Conservation (phyloP, 2,797 vertebrate genomes). For the Neosalanx taihuensis region DNA sequence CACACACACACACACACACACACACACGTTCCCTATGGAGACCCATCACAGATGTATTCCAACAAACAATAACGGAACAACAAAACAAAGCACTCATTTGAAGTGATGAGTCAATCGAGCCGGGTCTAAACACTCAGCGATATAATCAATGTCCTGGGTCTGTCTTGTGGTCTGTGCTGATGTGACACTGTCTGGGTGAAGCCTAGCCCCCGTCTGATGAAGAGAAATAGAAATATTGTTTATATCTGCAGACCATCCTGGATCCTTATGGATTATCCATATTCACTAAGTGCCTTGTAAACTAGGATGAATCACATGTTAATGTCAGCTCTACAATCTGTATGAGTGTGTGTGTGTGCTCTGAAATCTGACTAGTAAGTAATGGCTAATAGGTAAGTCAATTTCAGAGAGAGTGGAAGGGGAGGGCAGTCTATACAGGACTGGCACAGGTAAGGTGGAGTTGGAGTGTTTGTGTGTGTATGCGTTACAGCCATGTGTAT, state of each 20-base stretch:
- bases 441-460: neutral
- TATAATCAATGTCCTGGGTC: conserved; percentile 56
- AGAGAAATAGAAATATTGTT: conserved; percentile 65
- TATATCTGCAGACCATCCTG: conserved; percentile 58
- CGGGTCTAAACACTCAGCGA: conserved; percentile 19
- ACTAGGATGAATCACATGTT: conserved; percentile 60
- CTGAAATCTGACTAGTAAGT: neutral
- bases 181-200: neutral
- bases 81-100: conserved; percentile 32
- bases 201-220: conserved; percentile 51
- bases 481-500: neutral
- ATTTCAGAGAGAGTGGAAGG: neutral
- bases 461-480: conserved; percentile 1
- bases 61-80: conserved; percentile 44
- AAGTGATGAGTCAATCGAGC: conserved; percentile 68
- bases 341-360: too few relatives aligned
- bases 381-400: neutral
- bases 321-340: conserved; percentile 32
- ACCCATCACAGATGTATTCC: conserved; percentile 49
- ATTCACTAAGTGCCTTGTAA: conserved; percentile 66
- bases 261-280: conserved; percentile 69
- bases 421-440: neutral
- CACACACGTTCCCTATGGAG: conserved; percentile 18
- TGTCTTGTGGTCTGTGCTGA: conserved; percentile 41
- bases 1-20: neutral